Conservation (phyloP, 1,140 invertebrate species). For the Calephelis virginiensis region DNA sequence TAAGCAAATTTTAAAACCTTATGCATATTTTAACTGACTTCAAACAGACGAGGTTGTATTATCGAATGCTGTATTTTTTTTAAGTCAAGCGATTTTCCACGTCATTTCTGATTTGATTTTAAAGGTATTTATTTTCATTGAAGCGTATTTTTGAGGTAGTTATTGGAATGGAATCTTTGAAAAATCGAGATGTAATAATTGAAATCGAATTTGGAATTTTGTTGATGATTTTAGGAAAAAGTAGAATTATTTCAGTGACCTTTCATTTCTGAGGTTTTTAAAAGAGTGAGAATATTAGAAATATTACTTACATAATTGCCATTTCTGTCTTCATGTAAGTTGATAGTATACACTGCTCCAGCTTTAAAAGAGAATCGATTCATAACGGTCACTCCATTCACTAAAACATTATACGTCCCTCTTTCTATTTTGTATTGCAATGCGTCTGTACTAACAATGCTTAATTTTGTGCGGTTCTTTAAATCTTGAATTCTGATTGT, state of each 20-base stretch:
- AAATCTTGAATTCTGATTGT: slow-evolving; percentile 42
- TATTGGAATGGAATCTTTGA: too few relatives aligned
- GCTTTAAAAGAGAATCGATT: slow-evolving; percentile 44
- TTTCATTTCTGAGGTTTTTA: neutral
- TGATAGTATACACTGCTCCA: slow-evolving; percentile 65
- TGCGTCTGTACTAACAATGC: slow-evolving; percentile 38
- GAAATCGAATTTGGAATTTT: too few relatives aligned
- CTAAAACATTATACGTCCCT: slow-evolving; percentile 47
- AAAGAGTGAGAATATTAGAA: too few relatives aligned
- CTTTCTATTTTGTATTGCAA: slow-evolving; percentile 42
- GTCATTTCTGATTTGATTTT: too few relatives aligned
- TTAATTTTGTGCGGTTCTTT: slow-evolving; percentile 49
- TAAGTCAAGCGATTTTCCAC: too few relatives aligned
- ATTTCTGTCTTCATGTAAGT: slow-evolving; percentile 45
- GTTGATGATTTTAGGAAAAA: neutral
- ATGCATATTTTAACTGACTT: too few relatives aligned
- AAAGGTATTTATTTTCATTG: too few relatives aligned
- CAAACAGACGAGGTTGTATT: too few relatives aligned
- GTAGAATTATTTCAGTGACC: slow-evolving; percentile 1
- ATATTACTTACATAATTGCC: slow-evolving; percentile 51
- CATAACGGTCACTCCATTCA: slow-evolving; percentile 44
- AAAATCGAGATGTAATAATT: too few relatives aligned
- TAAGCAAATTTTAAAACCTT: too few relatives aligned
- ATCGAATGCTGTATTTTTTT: too few relatives aligned
- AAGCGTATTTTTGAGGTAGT: too few relatives aligned